These are phyloP conservation scores for Tolmerus cingulatus DNA, from an alignment of 2,888 invertebrate genomes.

Conservation along the genomic window DNA sequence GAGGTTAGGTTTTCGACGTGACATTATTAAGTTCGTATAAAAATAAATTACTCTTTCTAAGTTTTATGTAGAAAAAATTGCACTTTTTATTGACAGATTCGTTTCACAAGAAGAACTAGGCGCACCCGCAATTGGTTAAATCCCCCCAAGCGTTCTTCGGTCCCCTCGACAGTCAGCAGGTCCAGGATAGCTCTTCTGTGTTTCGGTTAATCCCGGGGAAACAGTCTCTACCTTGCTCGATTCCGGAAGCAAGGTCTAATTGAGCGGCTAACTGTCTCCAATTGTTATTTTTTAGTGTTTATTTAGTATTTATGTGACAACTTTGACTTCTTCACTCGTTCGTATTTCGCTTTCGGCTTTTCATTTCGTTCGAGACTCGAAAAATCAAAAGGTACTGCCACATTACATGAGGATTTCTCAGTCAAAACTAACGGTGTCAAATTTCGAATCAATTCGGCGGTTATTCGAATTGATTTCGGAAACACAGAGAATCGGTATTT, in stretches of 20 bases:
- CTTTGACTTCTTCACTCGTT: slow-evolving; percentile 28
- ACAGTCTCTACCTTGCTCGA: neutral
- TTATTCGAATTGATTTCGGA: neutral
- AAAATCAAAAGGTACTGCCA: neutral
- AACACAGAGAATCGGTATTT: neutral
- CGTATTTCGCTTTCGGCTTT: slow-evolving; percentile 18
- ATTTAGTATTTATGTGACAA: slow-evolving; percentile 27
- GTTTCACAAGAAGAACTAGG: slow-evolving; percentile 18
- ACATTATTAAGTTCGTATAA: slow-evolving; percentile 51
- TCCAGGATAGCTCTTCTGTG: neutral
- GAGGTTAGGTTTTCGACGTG: slow-evolving; percentile 61
- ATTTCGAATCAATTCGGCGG: neutral
- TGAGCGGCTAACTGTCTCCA: neutral
- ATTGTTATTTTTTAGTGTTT: slow-evolving; percentile 26
- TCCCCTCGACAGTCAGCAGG: neutral
- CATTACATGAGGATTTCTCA: neutral
- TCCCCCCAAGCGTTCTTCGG: neutral
- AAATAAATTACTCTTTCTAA: neutral
- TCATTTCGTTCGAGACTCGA: slow-evolving; percentile 28
- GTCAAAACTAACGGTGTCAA: neutral
- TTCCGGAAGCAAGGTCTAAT: neutral
- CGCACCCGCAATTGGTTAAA: neutral
- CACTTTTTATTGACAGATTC: neutral
- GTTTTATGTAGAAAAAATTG: neutral
- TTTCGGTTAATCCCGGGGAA: neutral